A percentile compares a stretch with the other conserved stretches of the same genome.
These are phyloP conservation scores for Propithecus coquereli DNA, from an alignment of 2,113 vertebrate species.

Conservation along the genomic window DNA sequence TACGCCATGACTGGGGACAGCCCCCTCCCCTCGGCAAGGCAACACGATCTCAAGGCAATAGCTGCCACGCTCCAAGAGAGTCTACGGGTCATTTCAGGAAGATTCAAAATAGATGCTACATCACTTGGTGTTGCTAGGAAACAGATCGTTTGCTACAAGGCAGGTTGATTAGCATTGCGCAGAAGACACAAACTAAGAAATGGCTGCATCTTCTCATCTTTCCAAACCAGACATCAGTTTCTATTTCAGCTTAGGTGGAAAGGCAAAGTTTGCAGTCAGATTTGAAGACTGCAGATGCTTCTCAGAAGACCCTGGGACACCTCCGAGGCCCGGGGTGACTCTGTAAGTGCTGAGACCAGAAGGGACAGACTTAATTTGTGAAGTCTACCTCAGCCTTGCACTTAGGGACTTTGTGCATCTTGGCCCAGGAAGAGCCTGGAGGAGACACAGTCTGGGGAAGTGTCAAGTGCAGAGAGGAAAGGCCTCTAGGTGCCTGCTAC, in stretches of 20 bases:
- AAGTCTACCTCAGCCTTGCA: not conserved
- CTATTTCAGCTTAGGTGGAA: not conserved
- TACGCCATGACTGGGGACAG: no score
- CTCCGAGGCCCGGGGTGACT: not conserved
- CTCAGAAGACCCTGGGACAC: not conserved
- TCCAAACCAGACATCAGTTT: not conserved
- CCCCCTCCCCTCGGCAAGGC: not conserved
- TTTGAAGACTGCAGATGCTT: not conserved
- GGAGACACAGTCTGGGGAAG: not conserved
- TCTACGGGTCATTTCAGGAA: conserved; percentile 56
- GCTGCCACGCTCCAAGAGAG: not conserved
- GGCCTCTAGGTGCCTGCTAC: not conserved
- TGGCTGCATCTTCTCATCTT: conserved; percentile 3
- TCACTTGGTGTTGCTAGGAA: conserved; percentile 68
- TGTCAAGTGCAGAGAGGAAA: not conserved
- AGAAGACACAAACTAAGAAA: conserved; percentile 46
- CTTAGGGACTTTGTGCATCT: not conserved
- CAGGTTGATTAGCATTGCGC: conserved; percentile 38
- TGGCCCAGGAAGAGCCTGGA: not conserved
- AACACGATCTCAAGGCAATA: conserved; percentile 3
- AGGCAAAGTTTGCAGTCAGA: not conserved
- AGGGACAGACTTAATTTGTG: not conserved
- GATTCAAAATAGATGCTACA: conserved; percentile 59
- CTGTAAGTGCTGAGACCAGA: not conserved
- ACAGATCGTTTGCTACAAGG: conserved; percentile 42